phyloP scores from a whole-genome alignment of 37 sponge, comb jelly and placozoan species.

The Agelas oroides region DNA sequence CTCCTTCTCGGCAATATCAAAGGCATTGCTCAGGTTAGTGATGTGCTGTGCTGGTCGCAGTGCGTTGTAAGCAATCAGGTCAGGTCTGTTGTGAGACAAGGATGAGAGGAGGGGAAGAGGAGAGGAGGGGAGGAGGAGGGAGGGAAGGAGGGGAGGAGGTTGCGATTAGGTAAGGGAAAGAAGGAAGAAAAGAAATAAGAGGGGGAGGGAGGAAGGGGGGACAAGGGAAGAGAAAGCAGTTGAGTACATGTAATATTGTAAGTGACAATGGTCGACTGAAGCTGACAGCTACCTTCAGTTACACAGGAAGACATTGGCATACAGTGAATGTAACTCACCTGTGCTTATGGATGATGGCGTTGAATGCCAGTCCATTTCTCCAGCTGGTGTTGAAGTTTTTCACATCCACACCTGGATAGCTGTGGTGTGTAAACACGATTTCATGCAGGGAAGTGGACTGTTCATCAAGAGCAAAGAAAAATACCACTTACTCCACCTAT shows the following conservation, averaged over 20 bases:
- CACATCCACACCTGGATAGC: slow-evolving; percentile 92
- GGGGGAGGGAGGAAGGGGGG: too few relatives aligned
- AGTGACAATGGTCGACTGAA: too few relatives aligned
- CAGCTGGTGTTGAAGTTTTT: slow-evolving; percentile 93
- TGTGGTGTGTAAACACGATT: neutral
- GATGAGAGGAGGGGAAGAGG: neutral
- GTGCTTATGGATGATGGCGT: slow-evolving; percentile 98
- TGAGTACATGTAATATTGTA: too few relatives aligned
- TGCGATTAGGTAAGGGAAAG: too few relatives aligned
- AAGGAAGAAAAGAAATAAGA: too few relatives aligned
- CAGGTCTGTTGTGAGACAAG: slow-evolving; percentile 70
- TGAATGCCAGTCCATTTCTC: slow-evolving; percentile 95
- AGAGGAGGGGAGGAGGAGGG: neutral
- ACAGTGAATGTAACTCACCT: slow-evolving; percentile 40
- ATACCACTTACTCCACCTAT: too few relatives aligned
- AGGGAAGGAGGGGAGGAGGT: neutral
- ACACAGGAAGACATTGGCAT: too few relatives aligned
- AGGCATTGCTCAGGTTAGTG: slow-evolving; percentile 91
- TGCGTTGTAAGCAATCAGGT: slow-evolving; percentile 79
- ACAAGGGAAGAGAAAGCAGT: neutral
- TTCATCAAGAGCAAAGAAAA: neutral
- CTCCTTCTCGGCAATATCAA: slow-evolving; percentile 90
- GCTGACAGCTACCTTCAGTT: too few relatives aligned
- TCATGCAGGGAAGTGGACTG: neutral
- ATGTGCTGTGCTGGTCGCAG: slow-evolving; percentile 70